Percentiles rank a stretch among this genome's conserved stretches.
phyloP scores from a whole-genome alignment of 2,888 invertebrate species.

The Troides aeacus region DNA sequence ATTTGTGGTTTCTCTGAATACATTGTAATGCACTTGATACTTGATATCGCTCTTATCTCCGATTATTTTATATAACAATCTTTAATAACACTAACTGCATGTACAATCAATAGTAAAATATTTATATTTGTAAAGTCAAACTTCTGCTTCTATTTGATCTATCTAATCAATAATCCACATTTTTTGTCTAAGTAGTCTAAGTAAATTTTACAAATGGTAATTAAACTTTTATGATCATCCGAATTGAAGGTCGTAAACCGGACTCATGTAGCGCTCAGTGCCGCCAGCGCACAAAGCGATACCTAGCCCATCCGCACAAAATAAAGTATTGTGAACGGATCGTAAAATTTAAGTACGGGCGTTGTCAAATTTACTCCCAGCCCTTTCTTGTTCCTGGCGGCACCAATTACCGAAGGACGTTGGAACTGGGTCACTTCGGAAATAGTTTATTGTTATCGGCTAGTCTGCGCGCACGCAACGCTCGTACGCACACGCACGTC shows the following conservation, averaged over 20 bases:
- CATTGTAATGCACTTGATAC: slow-evolving; percentile 35
- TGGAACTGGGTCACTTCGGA: slow-evolving; percentile 79
- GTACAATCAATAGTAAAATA: too few relatives aligned
- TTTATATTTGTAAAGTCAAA: neutral
- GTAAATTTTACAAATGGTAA: neutral
- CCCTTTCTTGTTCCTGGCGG: slow-evolving; percentile 79
- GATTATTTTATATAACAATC: neutral
- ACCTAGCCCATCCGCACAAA: slow-evolving; percentile 51
- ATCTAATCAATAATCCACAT: neutral
- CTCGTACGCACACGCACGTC: slow-evolving; percentile 53
- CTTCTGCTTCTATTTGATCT: neutral
- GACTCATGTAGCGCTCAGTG: neutral
- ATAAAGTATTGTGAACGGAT: slow-evolving; percentile 50
- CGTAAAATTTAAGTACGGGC: slow-evolving; percentile 59
- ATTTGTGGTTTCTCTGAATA: slow-evolving; percentile 43
- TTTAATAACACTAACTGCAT: neutral
- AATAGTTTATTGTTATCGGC: slow-evolving; percentile 80
- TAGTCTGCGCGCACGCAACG: slow-evolving; percentile 73
- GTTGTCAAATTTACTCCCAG: slow-evolving; percentile 65
- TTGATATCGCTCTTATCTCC: slow-evolving; percentile 29
- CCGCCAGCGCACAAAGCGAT: slow-evolving; percentile 41
- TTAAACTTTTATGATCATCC: neutral
- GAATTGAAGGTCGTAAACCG: slow-evolving; percentile 15
- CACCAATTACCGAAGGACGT: slow-evolving; percentile 79
- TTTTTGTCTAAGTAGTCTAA: neutral